phyloP scores from a whole-genome alignment of 2,888 invertebrate genomes.

The Ophion ventricosus region DNA sequence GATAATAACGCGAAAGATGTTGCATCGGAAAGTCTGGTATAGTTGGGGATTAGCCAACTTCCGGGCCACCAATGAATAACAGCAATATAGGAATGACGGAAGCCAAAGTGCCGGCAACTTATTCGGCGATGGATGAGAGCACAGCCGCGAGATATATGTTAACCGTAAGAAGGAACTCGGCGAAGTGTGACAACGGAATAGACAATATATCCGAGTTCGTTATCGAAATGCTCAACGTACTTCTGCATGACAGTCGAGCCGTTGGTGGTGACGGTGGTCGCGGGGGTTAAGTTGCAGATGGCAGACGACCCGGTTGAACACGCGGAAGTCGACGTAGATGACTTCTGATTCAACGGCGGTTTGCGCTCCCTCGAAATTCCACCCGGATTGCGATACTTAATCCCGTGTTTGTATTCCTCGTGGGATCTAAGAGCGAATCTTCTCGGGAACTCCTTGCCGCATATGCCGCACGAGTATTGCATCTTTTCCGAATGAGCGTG shows the following conservation, averaged over 20 bases:
- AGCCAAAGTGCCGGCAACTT: not conserved
- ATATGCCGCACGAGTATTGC: slow-evolving; percentile 84
- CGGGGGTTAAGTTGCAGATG: slow-evolving; percentile 35
- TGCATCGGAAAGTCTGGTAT: not conserved
- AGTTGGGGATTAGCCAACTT: not conserved
- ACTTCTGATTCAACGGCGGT: slow-evolving; percentile 49
- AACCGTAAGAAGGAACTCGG: slow-evolving; percentile 13
- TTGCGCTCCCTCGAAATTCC: slow-evolving; percentile 58
- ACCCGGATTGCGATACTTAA: slow-evolving; percentile 80
- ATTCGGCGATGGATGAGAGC: not conserved
- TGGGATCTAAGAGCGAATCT: slow-evolving; percentile 85
- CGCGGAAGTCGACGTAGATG: slow-evolving; percentile 47
- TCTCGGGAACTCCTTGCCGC: slow-evolving; percentile 85
- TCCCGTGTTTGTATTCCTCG: slow-evolving; percentile 85
- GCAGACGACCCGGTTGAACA: slow-evolving; percentile 49
- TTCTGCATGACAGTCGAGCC: slow-evolving; percentile 74
- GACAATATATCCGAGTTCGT: slow-evolving; percentile 40
- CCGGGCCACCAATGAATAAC: not conserved
- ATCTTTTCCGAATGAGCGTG: slow-evolving; percentile 85
- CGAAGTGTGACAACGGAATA: slow-evolving; percentile 52
- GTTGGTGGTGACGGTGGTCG: slow-evolving; percentile 62
- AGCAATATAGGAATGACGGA: not conserved
- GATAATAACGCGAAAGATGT: no score
- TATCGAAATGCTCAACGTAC: slow-evolving; percentile 71
- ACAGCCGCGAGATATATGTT: slow-evolving; percentile 41